phyloP scores from a whole-genome alignment of 2,797 vertebrate species.

The Vipera latastei region DNA sequence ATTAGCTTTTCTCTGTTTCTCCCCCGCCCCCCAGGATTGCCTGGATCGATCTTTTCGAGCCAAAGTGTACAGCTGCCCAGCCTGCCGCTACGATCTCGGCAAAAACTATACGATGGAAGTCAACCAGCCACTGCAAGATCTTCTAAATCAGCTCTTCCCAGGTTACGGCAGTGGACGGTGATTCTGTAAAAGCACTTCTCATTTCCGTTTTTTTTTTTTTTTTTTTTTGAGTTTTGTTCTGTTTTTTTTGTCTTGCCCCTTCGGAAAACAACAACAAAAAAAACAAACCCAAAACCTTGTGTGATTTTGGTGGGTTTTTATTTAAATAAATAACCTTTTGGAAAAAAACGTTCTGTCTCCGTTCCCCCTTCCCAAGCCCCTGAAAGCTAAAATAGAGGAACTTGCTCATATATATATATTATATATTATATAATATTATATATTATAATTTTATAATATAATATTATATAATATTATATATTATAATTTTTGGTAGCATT shows the following conservation, averaged over 20 bases:
- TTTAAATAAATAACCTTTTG: constrained; percentile 64
- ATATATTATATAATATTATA: not conserved
- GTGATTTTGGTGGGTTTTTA: constrained; percentile 58
- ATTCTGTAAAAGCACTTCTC: constrained; percentile 69
- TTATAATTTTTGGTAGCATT: constrained; percentile 18
- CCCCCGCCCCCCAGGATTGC: constrained; percentile 78
- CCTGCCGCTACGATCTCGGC: constrained; percentile 90
- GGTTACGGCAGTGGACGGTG: constrained; percentile 94
- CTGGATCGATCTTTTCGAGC: constrained; percentile 94
- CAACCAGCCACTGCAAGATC: constrained; percentile 85
- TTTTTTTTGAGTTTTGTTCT: not conserved
- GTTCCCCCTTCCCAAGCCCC: constrained; percentile 9
- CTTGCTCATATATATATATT: constrained; percentile 33
- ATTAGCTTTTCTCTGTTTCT: not conserved
- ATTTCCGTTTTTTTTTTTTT: not conserved
- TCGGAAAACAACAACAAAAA: not conserved
- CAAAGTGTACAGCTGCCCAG: constrained; percentile 91
- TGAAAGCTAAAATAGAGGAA: constrained; percentile 45
- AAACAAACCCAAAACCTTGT: constrained; percentile 26
- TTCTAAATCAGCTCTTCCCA: constrained; percentile 91
- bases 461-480: too few species aligned
- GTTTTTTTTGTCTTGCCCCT: not conserved
- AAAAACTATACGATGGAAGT: constrained; percentile 83
- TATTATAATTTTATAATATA: too few species aligned
- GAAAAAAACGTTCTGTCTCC: not conserved